Base-by-base conservation (phyloP, 2,888 invertebrate species). In the Pogonocherus hispidulus region DNA sequence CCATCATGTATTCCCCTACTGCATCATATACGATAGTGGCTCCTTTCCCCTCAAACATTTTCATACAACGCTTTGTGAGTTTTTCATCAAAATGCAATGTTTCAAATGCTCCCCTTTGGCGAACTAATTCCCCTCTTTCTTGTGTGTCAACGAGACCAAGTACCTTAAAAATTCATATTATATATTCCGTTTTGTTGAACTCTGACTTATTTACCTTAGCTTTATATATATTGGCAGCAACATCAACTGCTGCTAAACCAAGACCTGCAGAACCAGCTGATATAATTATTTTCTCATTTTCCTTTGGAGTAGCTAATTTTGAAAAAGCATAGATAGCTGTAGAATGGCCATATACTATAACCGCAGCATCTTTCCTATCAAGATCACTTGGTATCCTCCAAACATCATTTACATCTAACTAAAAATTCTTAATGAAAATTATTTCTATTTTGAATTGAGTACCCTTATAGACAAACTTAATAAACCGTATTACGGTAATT, bases 81-180 rank as follows among this genome's bases (percentile, higher is more conserved):
- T 89, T 88, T 63, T 88, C 86, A 60, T 86, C 87, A 75, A 88
- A 91, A 75, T 89, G 89, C 3, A 92, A 84, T 11, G 91, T 90
- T 47, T 89, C 87, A 79, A 89, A 89, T 1, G 92, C 92, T 35
- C 92, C 92, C 78, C 88, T 88, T 49, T 89, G 86, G 66, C 91
- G 82, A 9, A 90, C 86, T 14, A 90, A 77, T 35, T 87, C 85
- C 6, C 89, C 89, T 71, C 89, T 88, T 63, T 89, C 89, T 81
- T 90, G 90, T 0, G 89, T 87, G 44, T 89, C 89, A 69, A 90
- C 90, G n/a, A 91, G 88, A n/a, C 89, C 92, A 75, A 92, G 90
- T 2, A 92, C 92, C 90, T 91, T 37, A 20, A 49, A 41, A 32
- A 6, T 27, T 8, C 4, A 8, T 27, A 27, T 27, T 27, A 5